Conservation (phyloP, 1,140 invertebrate genomes). For the Globodera rostochiensis region DNA sequence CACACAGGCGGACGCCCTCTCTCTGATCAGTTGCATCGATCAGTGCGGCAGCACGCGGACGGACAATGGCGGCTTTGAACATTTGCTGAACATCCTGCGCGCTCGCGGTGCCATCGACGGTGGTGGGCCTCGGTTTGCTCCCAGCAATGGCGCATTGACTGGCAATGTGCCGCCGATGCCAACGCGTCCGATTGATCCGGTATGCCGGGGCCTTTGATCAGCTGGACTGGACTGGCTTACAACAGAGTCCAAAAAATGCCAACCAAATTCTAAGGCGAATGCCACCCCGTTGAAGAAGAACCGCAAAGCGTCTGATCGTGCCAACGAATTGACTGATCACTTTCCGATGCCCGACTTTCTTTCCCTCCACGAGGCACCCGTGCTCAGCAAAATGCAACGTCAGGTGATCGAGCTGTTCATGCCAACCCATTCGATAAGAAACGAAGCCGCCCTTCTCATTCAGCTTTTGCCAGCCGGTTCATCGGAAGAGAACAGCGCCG, state of each 20-base stretch:
- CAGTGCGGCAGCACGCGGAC: neutral
- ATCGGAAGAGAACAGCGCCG: neutral
- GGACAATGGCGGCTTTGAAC: neutral
- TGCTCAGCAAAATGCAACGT: neutral
- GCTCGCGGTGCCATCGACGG: neutral
- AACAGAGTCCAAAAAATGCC: neutral
- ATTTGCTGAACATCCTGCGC: neutral
- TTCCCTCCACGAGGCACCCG: neutral
- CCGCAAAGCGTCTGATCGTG: too few relatives aligned
- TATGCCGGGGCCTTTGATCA: neutral
- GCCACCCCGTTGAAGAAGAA: neutral
- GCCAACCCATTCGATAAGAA: neutral
- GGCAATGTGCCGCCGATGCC: neutral
- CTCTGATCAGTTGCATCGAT: slow-evolving; percentile 21
- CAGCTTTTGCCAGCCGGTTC: neutral
- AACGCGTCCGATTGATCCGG: neutral
- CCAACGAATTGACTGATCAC: neutral
- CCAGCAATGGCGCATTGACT: neutral
- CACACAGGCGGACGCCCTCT: slow-evolving; percentile 19
- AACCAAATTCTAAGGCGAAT: neutral
- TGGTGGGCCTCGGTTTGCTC: neutral
- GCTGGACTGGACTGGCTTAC: neutral
- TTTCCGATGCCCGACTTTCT: slow-evolving; percentile 7
- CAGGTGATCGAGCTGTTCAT: neutral
- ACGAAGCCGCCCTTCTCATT: neutral